Conservation (phyloP, 2,113 vertebrate genomes). For the Corvus cornix region DNA sequence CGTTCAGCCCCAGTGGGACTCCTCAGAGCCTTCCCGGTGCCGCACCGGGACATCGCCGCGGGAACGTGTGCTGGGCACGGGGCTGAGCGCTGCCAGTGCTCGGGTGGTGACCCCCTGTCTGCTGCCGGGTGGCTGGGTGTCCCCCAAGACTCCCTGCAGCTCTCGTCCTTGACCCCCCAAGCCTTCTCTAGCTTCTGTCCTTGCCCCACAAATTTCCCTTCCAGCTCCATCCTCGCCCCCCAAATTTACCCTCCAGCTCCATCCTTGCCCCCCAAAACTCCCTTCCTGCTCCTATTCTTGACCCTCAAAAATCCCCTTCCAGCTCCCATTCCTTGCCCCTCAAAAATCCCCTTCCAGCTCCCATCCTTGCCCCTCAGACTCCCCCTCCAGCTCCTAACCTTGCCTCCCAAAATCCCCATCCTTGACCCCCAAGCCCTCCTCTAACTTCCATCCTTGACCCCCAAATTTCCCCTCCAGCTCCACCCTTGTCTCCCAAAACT, state of each 20-base stretch:
- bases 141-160: too few species aligned
- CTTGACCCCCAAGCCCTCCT: not conserved
- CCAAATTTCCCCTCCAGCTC: not conserved
- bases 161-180: not conserved
- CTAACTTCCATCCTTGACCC: not conserved
- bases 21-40: rapidly evolving
- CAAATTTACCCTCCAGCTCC: not conserved
- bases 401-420: not conserved
- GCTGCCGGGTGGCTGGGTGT: not conserved
- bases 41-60: not conserved
- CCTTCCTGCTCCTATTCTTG: not conserved
- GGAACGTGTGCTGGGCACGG: rapidly evolving
- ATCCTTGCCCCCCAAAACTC: not conserved
- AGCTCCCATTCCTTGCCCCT: not conserved
- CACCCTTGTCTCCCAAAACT: not conserved
- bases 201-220: not conserved
- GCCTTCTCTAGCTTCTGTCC: not conserved
- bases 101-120: rapidly evolving
- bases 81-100: not conserved
- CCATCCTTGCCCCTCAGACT: not conserved
- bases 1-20: not conserved
- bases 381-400: too few species aligned
- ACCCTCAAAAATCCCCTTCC: not conserved
- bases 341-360: not conserved
- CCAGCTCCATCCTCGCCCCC: not conserved